These are phyloP conservation scores for Parauchenoglanis ngamensis DNA, from an alignment of 2,797 vertebrate genomes.

Conservation along the genomic window DNA sequence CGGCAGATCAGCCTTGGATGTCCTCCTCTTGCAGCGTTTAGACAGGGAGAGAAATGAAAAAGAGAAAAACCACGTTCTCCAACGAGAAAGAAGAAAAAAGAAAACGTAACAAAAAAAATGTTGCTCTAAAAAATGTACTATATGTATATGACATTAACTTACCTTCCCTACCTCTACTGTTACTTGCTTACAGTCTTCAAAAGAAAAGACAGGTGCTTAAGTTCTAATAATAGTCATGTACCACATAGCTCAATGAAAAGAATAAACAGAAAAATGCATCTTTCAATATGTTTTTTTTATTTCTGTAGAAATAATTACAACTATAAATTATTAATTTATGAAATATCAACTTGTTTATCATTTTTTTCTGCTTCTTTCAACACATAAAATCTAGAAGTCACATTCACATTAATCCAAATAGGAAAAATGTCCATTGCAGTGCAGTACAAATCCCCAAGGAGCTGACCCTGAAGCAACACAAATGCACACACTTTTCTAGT, in stretches of 20 bases:
- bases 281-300: no score
- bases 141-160: background rate
- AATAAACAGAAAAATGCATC: background rate
- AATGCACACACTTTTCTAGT: background rate
- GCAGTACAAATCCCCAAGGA: background rate
- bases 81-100: no score
- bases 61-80: no score
- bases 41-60: no score
- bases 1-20: no score
- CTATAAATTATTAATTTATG: background rate
- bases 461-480: background rate
- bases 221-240: background rate
- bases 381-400: background rate
- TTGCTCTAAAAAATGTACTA: background rate
- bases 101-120: no score
- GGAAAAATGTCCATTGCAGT: background rate
- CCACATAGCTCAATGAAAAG: background rate
- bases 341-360: background rate
- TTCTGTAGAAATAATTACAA: no score
- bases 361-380: background rate
- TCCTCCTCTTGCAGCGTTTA: no score
- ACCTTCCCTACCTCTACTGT: background rate
- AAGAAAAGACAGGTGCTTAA: background rate
- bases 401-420: background rate
- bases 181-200: background rate